These are phyloP conservation scores for Himalopsyche kuldschensis DNA, from an alignment of 2,888 invertebrate species.

Conservation along the genomic window DNA sequence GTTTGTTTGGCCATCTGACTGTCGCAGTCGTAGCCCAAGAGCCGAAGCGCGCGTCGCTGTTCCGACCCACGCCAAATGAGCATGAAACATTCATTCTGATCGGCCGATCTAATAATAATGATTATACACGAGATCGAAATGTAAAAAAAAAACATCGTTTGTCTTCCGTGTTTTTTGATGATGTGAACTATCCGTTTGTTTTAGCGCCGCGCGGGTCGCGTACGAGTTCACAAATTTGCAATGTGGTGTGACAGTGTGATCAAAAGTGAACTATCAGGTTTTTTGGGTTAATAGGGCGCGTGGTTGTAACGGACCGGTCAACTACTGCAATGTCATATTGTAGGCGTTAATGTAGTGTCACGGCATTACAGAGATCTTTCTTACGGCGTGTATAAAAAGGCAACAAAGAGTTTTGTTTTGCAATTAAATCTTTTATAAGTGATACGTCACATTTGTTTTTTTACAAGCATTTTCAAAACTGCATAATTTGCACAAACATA, in stretches of 20 bases:
- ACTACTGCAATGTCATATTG: not conserved
- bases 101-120: not conserved
- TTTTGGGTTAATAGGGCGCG: not conserved
- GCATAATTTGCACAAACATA: too few species aligned
- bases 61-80: not conserved
- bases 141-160: not conserved
- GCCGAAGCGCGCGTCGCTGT: not conserved
- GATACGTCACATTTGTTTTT: too few species aligned
- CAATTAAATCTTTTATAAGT: too few species aligned
- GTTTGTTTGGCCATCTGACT: conserved; percentile 21
- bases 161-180: not conserved
- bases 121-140: not conserved
- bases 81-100: not conserved
- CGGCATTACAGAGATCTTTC: not conserved
- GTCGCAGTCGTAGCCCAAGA: not conserved
- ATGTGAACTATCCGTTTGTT: not conserved
- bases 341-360: not conserved
- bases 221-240: not conserved
- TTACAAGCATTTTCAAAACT: too few species aligned
- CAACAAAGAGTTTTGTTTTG: too few species aligned
- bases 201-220: not conserved
- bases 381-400: too few species aligned
- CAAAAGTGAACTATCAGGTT: not conserved
- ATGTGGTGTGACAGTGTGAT: not conserved
- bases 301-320: not conserved